phyloP scores from a whole-genome alignment of 1,140 invertebrate species.

The Anthonomus grandis region DNA sequence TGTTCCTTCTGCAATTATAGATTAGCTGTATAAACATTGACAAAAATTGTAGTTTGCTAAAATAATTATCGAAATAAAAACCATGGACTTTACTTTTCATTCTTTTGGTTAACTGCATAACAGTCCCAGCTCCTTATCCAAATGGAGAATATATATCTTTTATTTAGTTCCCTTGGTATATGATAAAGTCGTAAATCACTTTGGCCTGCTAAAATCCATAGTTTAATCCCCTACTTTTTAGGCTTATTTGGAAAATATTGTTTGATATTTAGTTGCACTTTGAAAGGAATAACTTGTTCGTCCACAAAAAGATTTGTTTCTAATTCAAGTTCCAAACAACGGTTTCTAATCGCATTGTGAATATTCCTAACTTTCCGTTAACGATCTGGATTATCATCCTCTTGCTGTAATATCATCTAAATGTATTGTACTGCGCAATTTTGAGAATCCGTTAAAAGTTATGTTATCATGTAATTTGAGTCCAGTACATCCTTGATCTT shows the following conservation, averaged over 20 bases:
- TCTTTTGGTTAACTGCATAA: too few species aligned
- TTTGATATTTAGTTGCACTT: slow-evolving; percentile 40
- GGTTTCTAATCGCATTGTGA: slow-evolving; percentile 32
- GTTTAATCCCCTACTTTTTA: slow-evolving; percentile 46
- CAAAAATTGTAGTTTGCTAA: too few species aligned
- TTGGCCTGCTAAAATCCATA: slow-evolving; percentile 44
- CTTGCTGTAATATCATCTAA: slow-evolving; percentile 15
- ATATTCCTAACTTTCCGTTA: slow-evolving; percentile 40
- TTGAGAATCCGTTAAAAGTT: slow-evolving; percentile 10
- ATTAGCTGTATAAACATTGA: slow-evolving; percentile 42
- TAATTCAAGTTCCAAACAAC: slow-evolving; percentile 31
- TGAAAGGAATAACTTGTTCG: slow-evolving; percentile 46
- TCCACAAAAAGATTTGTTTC: slow-evolving; percentile 41
- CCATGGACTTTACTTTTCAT: too few species aligned
- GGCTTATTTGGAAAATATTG: slow-evolving; percentile 35
- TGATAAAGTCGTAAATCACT: slow-evolving; percentile 23
- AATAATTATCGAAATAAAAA: too few species aligned
- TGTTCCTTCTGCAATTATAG: slow-evolving; percentile 24
- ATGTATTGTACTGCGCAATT: slow-evolving; percentile 17
- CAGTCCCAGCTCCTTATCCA: too few species aligned
- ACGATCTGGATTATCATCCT: too few species aligned
- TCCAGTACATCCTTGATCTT: slow-evolving; percentile 10
- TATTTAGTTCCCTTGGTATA: too few species aligned
- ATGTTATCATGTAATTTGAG: slow-evolving; percentile 6
- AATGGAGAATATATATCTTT: slow-evolving; percentile 46